phyloP scores from a whole-genome alignment of 2,888 invertebrate species.

The Ecdyonurus torrentis region DNA sequence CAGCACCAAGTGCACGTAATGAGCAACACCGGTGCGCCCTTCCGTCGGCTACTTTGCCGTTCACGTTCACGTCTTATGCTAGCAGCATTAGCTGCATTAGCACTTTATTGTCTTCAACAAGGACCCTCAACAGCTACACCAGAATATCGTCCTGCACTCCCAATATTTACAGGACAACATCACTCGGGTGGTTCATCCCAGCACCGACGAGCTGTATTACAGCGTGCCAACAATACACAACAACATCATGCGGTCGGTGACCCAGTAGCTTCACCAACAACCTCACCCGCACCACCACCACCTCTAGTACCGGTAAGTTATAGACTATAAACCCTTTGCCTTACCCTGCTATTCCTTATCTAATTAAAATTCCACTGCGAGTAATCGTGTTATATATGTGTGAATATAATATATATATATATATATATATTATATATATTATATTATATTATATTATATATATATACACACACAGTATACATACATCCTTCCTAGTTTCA shows the following conservation, averaged over 20 bases:
- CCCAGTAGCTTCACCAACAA: not conserved
- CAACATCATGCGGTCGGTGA: not conserved
- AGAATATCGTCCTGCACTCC: not conserved
- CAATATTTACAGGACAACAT: too few species aligned
- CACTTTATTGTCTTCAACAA: not conserved
- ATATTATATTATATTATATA: too few species aligned
- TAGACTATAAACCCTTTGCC: too few species aligned
- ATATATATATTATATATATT: too few species aligned
- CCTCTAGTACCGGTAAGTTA: not conserved
- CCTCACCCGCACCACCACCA: not conserved
- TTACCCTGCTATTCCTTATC: too few species aligned
- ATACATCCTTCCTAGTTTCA: too few species aligned
- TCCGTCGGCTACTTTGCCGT: not conserved
- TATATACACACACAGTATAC: too few species aligned
- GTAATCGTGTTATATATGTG: too few species aligned
- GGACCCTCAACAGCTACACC: not conserved
- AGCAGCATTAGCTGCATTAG: not conserved
- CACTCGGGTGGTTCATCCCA: not conserved
- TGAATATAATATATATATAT: too few species aligned
- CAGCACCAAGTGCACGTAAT: not conserved
- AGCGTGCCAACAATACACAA: not conserved
- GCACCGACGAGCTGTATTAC: not conserved
- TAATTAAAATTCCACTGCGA: too few species aligned
- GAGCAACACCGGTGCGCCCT: not conserved
- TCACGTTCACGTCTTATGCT: conserved; percentile 1